A percentile compares a stretch with the other conserved stretches of the same genome.
These are phyloP conservation scores for Hypercompe scribonia DNA, from an alignment of 2,888 invertebrate genomes.

Conservation along the genomic window DNA sequence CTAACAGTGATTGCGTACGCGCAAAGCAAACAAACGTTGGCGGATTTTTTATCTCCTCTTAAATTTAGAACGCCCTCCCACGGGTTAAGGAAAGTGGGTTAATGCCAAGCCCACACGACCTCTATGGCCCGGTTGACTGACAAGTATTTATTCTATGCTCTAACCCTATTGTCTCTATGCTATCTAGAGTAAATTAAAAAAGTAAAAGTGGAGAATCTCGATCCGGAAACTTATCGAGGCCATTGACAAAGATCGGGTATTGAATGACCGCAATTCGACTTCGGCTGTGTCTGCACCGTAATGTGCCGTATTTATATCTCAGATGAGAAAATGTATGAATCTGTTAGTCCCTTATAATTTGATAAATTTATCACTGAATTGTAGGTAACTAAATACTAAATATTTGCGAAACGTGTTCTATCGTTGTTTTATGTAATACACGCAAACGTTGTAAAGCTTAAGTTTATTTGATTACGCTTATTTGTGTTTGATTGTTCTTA, in stretches of 20 bases:
- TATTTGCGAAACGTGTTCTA: background rate
- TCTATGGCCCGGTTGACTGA: constrained; percentile 73
- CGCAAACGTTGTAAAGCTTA: background rate
- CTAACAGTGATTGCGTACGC: constrained; percentile 70
- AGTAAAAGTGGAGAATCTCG: constrained; percentile 58
- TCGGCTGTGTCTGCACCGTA: constrained; percentile 16
- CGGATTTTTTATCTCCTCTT: constrained; percentile 69
- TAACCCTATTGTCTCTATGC: constrained; percentile 60
- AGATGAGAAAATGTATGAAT: background rate
- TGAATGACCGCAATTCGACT: constrained; percentile 32
- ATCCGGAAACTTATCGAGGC: constrained; percentile 64
- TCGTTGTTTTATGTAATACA: background rate
- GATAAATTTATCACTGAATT: background rate
- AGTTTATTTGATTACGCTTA: background rate
- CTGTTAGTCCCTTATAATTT: constrained; percentile 5
- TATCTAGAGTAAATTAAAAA: constrained; percentile 51
- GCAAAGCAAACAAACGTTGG: constrained; percentile 66
- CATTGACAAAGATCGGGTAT: constrained; percentile 62
- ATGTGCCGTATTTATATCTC: constrained; percentile 7
- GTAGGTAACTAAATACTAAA: background rate
- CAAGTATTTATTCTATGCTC: constrained; percentile 62
- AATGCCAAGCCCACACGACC: constrained; percentile 83
- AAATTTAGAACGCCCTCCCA: constrained; percentile 83
- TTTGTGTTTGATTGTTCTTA: background rate
- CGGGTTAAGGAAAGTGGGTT: constrained; percentile 79